These are phyloP conservation scores for Podocnemis expansa DNA, from an alignment of 2,113 vertebrate genomes.

Conservation along the genomic window DNA sequence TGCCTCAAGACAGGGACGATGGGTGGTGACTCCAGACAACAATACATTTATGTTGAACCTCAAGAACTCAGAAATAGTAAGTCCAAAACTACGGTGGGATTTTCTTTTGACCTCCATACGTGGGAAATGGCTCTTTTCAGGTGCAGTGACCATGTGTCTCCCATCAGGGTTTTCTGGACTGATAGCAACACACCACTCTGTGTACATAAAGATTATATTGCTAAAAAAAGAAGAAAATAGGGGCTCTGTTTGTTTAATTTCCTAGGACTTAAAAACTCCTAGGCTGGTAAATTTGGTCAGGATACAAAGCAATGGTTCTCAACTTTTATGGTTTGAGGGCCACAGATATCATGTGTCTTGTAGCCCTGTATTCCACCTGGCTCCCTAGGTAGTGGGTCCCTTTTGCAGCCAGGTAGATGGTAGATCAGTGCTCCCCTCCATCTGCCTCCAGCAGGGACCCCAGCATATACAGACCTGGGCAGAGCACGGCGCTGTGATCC, in stretches of 20 bases:
- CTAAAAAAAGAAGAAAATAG: neutral
- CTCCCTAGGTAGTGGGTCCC: too few relatives aligned
- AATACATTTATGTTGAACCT: constrained; percentile 54
- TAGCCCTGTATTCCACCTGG: too few relatives aligned
- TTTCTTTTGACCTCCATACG: constrained; percentile 63
- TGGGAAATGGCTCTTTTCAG: constrained; percentile 35
- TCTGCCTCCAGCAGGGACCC: too few relatives aligned
- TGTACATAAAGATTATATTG: neutral
- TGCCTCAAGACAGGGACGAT: neutral
- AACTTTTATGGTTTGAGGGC: too few relatives aligned
- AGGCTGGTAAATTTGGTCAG: neutral
- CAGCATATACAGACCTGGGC: too few relatives aligned
- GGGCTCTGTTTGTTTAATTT: neutral
- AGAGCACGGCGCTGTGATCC: too few relatives aligned
- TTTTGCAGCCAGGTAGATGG: too few relatives aligned
- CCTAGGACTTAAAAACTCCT: neutral
- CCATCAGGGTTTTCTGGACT: constrained; percentile 15
- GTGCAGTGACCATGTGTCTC: constrained; percentile 42
- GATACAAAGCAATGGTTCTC: neutral
- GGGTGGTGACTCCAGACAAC: constrained; percentile 44
- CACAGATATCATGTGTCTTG: too few relatives aligned
- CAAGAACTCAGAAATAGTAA: constrained; percentile 34
- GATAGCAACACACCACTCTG: neutral
- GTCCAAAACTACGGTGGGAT: constrained; percentile 50
- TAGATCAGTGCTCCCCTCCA: too few relatives aligned